Evolutionary conservation across 2,797 vertebrate species (phyloP).

Genomic region (Poecilia wingei): DNA sequence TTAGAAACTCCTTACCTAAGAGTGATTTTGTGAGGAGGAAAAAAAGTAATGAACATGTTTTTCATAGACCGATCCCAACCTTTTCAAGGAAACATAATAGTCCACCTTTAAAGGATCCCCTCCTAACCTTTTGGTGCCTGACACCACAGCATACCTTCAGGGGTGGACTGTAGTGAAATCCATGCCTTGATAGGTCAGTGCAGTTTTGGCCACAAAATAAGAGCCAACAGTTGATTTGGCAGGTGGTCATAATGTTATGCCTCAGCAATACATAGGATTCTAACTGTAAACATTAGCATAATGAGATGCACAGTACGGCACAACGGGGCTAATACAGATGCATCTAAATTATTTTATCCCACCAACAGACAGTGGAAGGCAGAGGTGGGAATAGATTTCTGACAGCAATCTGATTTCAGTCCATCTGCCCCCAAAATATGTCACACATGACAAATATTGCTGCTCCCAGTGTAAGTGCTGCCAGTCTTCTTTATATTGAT

Average conservation of each 20-base stretch:
- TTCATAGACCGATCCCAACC: too few species aligned
- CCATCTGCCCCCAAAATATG: conserved; percentile 68
- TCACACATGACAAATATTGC: conserved; percentile 43
- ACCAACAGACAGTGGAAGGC: neutral
- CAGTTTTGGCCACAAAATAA: neutral
- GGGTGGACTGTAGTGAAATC: neutral
- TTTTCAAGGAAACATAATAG: too few species aligned
- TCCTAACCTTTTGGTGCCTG: neutral
- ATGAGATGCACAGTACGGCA: conserved; percentile 11
- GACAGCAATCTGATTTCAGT: conserved; percentile 76
- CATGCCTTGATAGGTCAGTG: neutral
- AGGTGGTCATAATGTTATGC: neutral
- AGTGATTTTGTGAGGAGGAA: too few species aligned
- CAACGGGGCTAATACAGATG: conserved; percentile 6
- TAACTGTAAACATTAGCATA: conserved; percentile 10
- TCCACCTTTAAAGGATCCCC: too few species aligned
- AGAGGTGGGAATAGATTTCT: conserved; percentile 59
- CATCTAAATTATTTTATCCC: conserved; percentile 23
- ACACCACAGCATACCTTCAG: neutral
- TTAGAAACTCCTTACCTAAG: too few species aligned
- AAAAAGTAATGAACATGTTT: too few species aligned
- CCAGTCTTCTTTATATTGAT: conserved; percentile 66
- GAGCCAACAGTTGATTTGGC: neutral
- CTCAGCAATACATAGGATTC: neutral
- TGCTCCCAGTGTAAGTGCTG: conserved; percentile 23